These are phyloP conservation scores for Corythaixoides concolor DNA, from an alignment of 2,113 vertebrate genomes.

Conservation along the genomic window DNA sequence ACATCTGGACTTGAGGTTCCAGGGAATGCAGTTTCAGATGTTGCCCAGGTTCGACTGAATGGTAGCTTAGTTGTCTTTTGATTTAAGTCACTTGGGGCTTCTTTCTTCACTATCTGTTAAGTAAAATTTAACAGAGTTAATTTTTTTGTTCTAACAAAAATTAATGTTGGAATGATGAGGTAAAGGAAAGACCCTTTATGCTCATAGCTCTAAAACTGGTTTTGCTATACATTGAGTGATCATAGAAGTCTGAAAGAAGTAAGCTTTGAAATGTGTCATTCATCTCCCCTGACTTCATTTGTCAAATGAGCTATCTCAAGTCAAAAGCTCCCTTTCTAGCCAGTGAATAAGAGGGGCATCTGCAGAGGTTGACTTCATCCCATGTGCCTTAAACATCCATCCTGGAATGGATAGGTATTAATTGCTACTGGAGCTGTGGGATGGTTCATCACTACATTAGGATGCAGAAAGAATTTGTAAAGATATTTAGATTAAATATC, in stretches of 20 bases:
- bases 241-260: neutral
- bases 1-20: constrained; percentile 59
- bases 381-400: neutral
- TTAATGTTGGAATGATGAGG: neutral
- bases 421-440: neutral
- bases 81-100: constrained; percentile 7
- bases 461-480: neutral
- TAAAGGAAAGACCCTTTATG: neutral
- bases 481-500: neutral
- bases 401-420: neutral
- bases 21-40: constrained; percentile 63
- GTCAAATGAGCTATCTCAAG: neutral
- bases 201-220: neutral
- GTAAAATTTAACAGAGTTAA: neutral
- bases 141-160: neutral
- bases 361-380: neutral
- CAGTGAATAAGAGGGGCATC: neutral
- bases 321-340: neutral
- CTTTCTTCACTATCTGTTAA: constrained; percentile 41
- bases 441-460: neutral
- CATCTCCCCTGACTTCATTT: neutral
- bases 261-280: neutral
- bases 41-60: constrained; percentile 63
- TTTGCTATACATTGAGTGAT: neutral
- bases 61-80: constrained; percentile 48